phyloP scores from a whole-genome alignment of 2,113 vertebrate species.

The Limnothrissa miodon region DNA sequence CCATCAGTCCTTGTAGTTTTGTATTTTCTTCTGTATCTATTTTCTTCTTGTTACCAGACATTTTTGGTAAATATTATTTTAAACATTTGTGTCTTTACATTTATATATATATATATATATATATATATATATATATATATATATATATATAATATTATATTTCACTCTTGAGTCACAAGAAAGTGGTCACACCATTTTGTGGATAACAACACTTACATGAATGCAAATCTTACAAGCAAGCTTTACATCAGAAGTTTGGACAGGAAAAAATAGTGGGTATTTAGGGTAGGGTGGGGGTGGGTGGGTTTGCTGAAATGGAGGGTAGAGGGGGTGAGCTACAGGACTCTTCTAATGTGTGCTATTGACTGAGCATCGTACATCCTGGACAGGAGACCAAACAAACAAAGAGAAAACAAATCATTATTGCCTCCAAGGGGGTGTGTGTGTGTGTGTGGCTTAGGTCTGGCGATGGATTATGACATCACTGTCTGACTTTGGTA shows the following conservation, averaged over 20 bases:
- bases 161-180: conserved; percentile 71
- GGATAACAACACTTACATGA: conserved; percentile 83
- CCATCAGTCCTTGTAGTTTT: conserved; percentile 57
- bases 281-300: conserved; percentile 72
- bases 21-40: conserved; percentile 67
- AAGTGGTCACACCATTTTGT: conserved; percentile 74
- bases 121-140: conserved; percentile 60
- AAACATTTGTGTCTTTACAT: conserved; percentile 62
- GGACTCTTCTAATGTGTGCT: conserved; percentile 79
- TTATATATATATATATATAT: conserved; percentile 59
- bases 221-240: conserved; percentile 90
- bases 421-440: conserved; percentile 62
- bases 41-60: conserved; percentile 63
- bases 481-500: conserved; percentile 64
- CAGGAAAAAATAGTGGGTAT: not conserved
- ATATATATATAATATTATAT: conserved; percentile 62
- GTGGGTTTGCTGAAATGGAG: conserved; percentile 59
- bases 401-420: conserved; percentile 44
- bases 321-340: conserved; percentile 76
- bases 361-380: conserved; percentile 54
- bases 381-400: conserved; percentile 34
- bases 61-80: conserved; percentile 74
- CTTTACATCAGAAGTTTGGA: conserved; percentile 54
- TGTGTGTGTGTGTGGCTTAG: conserved; percentile 41
- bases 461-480: conserved; percentile 35